A percentile compares a stretch with the other conserved stretches of the same genome.
Evolutionary conservation across 1,140 invertebrate genomes (phyloP).

Genomic region (Eubasilissa regina): DNA sequence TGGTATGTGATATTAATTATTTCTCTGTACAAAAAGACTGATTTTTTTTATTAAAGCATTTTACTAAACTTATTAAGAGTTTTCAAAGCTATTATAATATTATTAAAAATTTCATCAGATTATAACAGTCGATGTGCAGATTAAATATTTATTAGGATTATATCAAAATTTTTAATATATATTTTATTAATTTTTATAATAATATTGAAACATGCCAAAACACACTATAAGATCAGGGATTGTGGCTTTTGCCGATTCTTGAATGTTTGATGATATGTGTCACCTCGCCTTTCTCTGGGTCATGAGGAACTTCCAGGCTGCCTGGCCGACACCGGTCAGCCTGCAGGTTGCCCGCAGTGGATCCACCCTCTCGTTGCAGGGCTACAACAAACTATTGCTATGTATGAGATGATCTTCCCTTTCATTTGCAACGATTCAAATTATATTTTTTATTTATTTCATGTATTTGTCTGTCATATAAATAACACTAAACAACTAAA

Average conservation of each 20-base stretch:
- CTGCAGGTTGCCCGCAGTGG: conserved; percentile 34
- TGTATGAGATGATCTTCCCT: conserved; percentile 45
- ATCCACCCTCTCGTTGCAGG: conserved; percentile 12
- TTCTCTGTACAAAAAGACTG: conserved; percentile 73
- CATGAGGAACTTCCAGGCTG: conserved; percentile 35
- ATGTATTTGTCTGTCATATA: conserved; percentile 55
- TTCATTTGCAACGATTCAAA: conserved; percentile 44
- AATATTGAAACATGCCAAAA: conserved; percentile 59
- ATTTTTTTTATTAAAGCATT: conserved; percentile 73
- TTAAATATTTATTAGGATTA: conserved; percentile 60
- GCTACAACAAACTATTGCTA: conserved; percentile 38
- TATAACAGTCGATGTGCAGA: conserved; percentile 58
- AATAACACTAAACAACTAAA: conserved; percentile 44
- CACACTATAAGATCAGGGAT: conserved; percentile 59
- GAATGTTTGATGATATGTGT: conserved; percentile 60
- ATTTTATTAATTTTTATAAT: conserved; percentile 58
- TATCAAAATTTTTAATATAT: conserved; percentile 59
- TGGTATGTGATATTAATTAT: conserved; percentile 64
- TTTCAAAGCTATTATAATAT: conserved; percentile 60
- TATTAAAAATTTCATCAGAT: conserved; percentile 56
- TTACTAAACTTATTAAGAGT: conserved; percentile 58
- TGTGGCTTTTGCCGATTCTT: conserved; percentile 58
- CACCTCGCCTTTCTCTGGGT: conserved; percentile 59
- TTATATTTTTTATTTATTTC: conserved; percentile 43
- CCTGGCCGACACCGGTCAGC: neutral